Conservation (phyloP, 2,888 invertebrate genomes). For the Abscondita cerata region DNA sequence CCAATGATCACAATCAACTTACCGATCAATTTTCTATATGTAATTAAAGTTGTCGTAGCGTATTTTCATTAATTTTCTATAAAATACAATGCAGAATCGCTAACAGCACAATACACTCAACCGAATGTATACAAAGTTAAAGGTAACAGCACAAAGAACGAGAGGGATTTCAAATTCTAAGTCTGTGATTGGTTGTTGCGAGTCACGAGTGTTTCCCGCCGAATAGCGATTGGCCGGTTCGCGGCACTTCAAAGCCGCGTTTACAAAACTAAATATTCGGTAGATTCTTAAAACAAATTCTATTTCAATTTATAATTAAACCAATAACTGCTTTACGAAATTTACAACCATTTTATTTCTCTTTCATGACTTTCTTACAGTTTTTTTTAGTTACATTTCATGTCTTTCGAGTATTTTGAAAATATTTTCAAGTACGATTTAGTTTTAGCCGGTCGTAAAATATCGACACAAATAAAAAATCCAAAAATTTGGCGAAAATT, state of each 20-base stretch:
- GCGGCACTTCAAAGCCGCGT: not conserved
- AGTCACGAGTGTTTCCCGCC: slow-evolving; percentile 58
- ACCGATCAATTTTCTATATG: slow-evolving; percentile 72
- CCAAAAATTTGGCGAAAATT: no score
- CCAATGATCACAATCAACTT: slow-evolving; percentile 58
- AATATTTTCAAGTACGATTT: no score
- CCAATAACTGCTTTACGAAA: no score
- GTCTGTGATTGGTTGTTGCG: slow-evolving; percentile 51
- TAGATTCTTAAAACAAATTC: not conserved
- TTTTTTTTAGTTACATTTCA: no score
- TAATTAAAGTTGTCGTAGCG: slow-evolving; percentile 71
- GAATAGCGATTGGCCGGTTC: slow-evolving; percentile 49
- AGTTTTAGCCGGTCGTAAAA: no score
- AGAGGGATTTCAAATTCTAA: slow-evolving; percentile 60
- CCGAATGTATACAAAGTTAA: slow-evolving; percentile 59
- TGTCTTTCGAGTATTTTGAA: no score
- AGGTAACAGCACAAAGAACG: slow-evolving; percentile 54
- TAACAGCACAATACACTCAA: slow-evolving; percentile 59
- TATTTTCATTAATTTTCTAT: slow-evolving; percentile 76
- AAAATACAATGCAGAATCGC: slow-evolving; percentile 52
- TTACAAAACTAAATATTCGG: not conserved
- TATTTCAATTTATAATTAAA: no score
- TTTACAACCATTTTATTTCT: no score
- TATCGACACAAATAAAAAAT: no score
- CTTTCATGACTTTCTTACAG: no score